Evolutionary conservation across 2,113 vertebrate species (phyloP), one percentile per base, ranked within the genome.

Genomic region (Podilymbus podiceps): DNA sequence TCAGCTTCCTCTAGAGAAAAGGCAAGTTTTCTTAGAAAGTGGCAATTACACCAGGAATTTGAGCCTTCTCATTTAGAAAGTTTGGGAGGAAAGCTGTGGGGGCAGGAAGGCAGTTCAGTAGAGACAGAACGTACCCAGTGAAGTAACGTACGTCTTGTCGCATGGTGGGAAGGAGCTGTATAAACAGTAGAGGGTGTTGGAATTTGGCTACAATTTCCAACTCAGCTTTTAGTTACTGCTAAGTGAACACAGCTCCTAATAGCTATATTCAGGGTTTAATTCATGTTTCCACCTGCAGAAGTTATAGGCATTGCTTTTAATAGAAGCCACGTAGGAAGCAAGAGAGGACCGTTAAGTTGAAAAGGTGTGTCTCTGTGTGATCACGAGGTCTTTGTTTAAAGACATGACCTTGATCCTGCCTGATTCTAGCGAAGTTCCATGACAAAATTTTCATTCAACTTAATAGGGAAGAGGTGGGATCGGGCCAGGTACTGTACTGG

Each of bases 111-210:
- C 90, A 95, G 90, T 88, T 93, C 59, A 76, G 92, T 53, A 91
- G 90, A 92, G 94, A 97, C 96, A 97, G 95, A 97, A 96, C 89
- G 96, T 97, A 95, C 96, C 92, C 93, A 40, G 83, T 81, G 91
- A 97, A 94, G 94, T 47, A 91, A 85, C 50, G 81, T 95, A 33
- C 76, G 64, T 68, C 96, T 94, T 97, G 91, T 93, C 79, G 71
- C 95, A 88, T 96, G 87, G 96, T 96, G 96, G 94, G 95, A 96
- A 97, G 94, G 91, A 95, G 87, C 93, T 95, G 92, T 77, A 97
- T 95, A 95, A 97, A 89, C 86, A 94, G 93, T 73, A 96, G 96
- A 96, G 93, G 94, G 89, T 95, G 96, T 96, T 96, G 93, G 96
- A 95, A 97, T 89, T 91, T 96, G 95, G 96, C 95, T 96, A 96